These are phyloP conservation scores for Chelidonichthys spinosus DNA, from an alignment of 2,797 vertebrate genomes.

Conservation along the genomic window DNA sequence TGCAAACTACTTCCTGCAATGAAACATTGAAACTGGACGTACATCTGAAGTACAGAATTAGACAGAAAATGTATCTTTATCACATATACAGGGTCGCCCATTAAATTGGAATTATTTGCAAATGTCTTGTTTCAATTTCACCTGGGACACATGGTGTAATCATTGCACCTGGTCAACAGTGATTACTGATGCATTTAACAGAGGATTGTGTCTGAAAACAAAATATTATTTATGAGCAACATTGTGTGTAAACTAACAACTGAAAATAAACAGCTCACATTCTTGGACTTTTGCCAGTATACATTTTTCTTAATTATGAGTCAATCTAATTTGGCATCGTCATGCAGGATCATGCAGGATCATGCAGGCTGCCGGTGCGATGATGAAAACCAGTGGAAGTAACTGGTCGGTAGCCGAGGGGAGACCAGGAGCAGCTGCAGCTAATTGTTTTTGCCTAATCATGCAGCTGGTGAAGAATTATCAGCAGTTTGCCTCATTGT, in stretches of 20 bases:
- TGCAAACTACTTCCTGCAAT: neutral
- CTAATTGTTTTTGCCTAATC: conserved; percentile 56
- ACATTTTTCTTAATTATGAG: neutral
- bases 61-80: neutral
- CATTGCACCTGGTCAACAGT: no score
- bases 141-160: no score
- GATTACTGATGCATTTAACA: no score
- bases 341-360: conserved; percentile 47
- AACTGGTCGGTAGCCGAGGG: conserved; percentile 10
- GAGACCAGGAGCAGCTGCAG: conserved; percentile 52
- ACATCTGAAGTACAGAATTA: neutral
- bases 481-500: conserved; percentile 39
- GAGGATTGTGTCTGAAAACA: no score
- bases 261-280: neutral
- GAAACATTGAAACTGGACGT: neutral
- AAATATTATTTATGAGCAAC: no score
- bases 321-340: conserved; percentile 16
- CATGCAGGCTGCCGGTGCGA: conserved; percentile 46
- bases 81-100: no score
- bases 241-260: neutral
- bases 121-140: no score
- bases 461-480: conserved; percentile 44
- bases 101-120: no score
- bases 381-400: conserved; percentile 47
- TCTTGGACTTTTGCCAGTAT: conserved; percentile 4